A percentile compares a stretch with the other conserved stretches of the same genome.
Conservation (phyloP, 2,113 vertebrate species). For the Cnemophilus loriae region DNA sequence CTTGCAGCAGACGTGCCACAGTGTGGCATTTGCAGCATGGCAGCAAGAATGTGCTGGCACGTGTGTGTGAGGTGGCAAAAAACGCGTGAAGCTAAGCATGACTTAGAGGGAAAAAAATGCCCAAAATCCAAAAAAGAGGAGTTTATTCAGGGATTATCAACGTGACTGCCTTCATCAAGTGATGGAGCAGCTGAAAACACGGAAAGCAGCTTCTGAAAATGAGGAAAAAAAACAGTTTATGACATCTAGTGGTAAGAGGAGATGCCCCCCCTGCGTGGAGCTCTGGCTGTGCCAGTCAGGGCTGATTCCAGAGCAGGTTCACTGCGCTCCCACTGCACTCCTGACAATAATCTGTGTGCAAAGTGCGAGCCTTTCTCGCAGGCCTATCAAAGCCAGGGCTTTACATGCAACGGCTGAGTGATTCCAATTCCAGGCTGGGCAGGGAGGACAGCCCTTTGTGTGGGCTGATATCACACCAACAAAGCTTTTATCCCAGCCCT, state of each 20-base stretch:
- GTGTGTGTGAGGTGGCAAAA: background rate
- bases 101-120: background rate
- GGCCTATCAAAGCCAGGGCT: background rate
- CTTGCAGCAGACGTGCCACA: background rate
- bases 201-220: background rate
- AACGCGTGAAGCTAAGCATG: background rate
- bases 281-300: background rate
- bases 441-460: background rate
- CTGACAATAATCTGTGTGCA: background rate
- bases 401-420: background rate
- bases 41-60: background rate
- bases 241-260: slow-evolving; percentile 44
- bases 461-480: background rate
- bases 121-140: background rate
- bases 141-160: background rate
- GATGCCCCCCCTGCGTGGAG: background rate
- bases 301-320: background rate
- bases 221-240: background rate
- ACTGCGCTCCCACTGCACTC: background rate
- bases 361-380: background rate
- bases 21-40: background rate
- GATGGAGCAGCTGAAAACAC: background rate
- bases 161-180: background rate
- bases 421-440: background rate
- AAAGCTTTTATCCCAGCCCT: background rate